Evolutionary conservation across 2,888 invertebrate species (phyloP).

Genomic region (Sarcophaga rosellei): DNA sequence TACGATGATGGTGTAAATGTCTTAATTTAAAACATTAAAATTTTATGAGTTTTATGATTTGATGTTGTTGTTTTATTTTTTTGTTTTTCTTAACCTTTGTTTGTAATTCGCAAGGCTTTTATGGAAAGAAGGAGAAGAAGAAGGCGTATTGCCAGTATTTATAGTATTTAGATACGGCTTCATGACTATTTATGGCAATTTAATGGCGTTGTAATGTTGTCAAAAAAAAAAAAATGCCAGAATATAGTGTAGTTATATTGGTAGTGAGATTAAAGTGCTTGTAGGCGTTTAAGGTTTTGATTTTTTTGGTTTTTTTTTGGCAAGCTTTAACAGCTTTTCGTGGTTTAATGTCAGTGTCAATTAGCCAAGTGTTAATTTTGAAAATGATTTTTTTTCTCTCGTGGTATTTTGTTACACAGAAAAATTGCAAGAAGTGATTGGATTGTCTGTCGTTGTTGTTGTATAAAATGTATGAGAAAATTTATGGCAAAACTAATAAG

Average conservation of each 20-base stretch:
- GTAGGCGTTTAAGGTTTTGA: slow-evolving; percentile 20
- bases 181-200: slow-evolving; percentile 31
- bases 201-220: slow-evolving; percentile 57
- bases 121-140: neutral
- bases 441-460: neutral
- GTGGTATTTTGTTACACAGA: neutral
- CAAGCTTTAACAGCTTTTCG: slow-evolving; percentile 22
- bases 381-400: slow-evolving; percentile 20
- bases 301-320: neutral
- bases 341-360: slow-evolving; percentile 42
- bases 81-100: neutral
- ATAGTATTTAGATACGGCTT: neutral
- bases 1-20: slow-evolving; percentile 58
- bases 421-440: neutral
- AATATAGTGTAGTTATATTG: neutral
- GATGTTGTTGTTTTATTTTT: neutral
- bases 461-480: slow-evolving; percentile 23
- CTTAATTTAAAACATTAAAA: slow-evolving; percentile 61
- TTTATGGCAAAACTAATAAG: neutral
- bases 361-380: slow-evolving; percentile 46
- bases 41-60: slow-evolving; percentile 45
- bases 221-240: slow-evolving; percentile 15
- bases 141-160: neutral
- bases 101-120: neutral
- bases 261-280: neutral